Conservation (phyloP, 2,113 vertebrate genomes). For the Typhlomys cinereus region DNA sequence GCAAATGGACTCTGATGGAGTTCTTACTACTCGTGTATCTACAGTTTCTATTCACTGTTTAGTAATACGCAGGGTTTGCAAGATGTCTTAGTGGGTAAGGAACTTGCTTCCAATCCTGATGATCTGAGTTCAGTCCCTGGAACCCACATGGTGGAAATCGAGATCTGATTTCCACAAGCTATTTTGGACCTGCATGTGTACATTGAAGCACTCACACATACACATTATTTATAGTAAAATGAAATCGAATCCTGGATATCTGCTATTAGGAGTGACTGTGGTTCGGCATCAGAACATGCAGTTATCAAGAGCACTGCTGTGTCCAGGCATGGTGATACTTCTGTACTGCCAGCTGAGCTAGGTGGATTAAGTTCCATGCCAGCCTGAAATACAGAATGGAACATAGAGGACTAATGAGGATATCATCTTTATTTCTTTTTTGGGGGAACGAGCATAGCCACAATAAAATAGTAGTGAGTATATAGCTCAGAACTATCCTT, state of each 20-base stretch:
- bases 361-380: too few species aligned
- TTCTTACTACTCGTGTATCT: constrained; percentile 9
- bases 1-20: neutral
- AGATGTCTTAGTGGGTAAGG: too few species aligned
- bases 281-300: neutral
- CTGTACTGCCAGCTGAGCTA: neutral
- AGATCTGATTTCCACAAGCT: too few species aligned
- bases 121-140: too few species aligned
- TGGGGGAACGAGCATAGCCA: neutral
- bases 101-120: too few species aligned
- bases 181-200: too few species aligned
- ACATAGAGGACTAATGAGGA: neutral
- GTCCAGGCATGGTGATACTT: neutral
- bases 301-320: neutral
- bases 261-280: neutral
- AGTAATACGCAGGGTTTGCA: neutral
- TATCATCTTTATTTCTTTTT: neutral
- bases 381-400: too few species aligned
- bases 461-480: neutral
- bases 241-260: too few species aligned
- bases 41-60: neutral
- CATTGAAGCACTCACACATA: too few species aligned
- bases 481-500: neutral
- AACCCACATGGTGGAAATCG: too few species aligned
- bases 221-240: too few species aligned